Base-by-base conservation (phyloP, 2,888 invertebrate species). In the Polietes domitor region DNA sequence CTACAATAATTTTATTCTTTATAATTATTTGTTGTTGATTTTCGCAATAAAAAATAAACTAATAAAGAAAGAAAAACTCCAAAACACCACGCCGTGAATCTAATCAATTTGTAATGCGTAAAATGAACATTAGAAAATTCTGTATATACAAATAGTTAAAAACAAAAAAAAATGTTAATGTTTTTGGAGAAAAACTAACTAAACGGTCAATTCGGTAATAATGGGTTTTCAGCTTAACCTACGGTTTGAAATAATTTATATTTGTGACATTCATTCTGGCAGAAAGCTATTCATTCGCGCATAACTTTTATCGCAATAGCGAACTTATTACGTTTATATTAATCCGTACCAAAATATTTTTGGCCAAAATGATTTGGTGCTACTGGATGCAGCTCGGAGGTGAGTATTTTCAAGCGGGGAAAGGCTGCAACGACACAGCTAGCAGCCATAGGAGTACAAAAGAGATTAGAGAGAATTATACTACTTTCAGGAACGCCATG, bases 341-440 rank as follows among this genome's bases (percentile, higher is more conserved):
- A 99, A 93, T 99, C 99, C 78, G 99, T 99, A 87, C 99, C 99
- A 93, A 99, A 99, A 93, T 99, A 99, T 92, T 98, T 98, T 93
- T 97, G 97, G 73, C 99, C 99, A 93, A 99, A 99, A 92, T 99
- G 99, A 93, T 98, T 98, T 9, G 99, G 99, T 9, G 98, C 98
- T 2, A 98, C 96, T 0, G 96, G 96, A 92, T 98, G 97, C 28
- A 99, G 94, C 92, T 99, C 99, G 0, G 99, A 98, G 0, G 99
- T 98, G 79, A 99, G 94, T 88, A 99, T 98, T 92, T 97, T 98
- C 95, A 99, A 95, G 94, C 96, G 93, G 21, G 98, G 98, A 90
- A 97, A 98, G 80, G 96, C 96, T 88, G 95, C 94, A 43, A 96
- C 95, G 24, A 98, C 95, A 5, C 96, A 96, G 89, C 96, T 95